A percentile compares a stretch with the other conserved stretches of the same genome.
Conservation (phyloP, 2,797 vertebrate species). For the Percopsis omiscomaycus region DNA sequence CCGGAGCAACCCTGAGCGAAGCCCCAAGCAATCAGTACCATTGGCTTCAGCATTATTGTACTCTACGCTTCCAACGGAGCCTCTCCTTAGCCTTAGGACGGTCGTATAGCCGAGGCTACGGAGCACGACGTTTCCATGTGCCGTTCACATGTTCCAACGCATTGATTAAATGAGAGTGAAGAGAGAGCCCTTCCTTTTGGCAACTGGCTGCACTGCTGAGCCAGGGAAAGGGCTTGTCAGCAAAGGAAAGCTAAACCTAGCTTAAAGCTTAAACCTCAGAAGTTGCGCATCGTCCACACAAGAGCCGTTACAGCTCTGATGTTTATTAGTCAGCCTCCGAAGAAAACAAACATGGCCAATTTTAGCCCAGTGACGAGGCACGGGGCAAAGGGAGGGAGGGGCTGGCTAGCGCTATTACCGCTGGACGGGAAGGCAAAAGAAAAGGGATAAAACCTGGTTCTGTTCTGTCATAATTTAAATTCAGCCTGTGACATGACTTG, state of each 20-base stretch:
- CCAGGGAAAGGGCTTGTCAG: slow-evolving; percentile 21
- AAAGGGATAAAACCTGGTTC: slow-evolving; percentile 35
- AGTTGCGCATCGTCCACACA: slow-evolving; percentile 53
- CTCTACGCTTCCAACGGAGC: too few species aligned
- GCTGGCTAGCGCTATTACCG: slow-evolving; percentile 24
- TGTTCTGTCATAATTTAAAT: slow-evolving; percentile 51
- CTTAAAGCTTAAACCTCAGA: slow-evolving; percentile 43
- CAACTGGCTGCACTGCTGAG: slow-evolving; percentile 5
- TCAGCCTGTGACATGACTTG: slow-evolving; percentile 25
- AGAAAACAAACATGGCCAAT: slow-evolving; percentile 65
- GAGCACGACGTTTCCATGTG: background rate
- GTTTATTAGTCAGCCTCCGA: slow-evolving; percentile 65
- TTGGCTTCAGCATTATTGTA: too few species aligned
- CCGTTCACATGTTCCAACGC: slow-evolving; percentile 27
- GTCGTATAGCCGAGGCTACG: background rate
- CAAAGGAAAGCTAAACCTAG: slow-evolving; percentile 30
- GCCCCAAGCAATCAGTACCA: too few species aligned
- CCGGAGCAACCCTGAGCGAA: too few species aligned
- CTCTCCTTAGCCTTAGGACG: too few species aligned
- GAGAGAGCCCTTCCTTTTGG: slow-evolving; percentile 29
- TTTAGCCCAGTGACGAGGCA: slow-evolving; percentile 52
- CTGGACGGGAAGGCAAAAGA: slow-evolving; percentile 17
- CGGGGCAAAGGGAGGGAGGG: slow-evolving; percentile 10
- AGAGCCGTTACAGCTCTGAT: slow-evolving; percentile 51
- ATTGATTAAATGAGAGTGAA: slow-evolving; percentile 45